Percentiles rank a stretch among this genome's conserved stretches.
Conservation (phyloP, 2,888 invertebrate genomes). For the Amblyjoppa proteus region DNA sequence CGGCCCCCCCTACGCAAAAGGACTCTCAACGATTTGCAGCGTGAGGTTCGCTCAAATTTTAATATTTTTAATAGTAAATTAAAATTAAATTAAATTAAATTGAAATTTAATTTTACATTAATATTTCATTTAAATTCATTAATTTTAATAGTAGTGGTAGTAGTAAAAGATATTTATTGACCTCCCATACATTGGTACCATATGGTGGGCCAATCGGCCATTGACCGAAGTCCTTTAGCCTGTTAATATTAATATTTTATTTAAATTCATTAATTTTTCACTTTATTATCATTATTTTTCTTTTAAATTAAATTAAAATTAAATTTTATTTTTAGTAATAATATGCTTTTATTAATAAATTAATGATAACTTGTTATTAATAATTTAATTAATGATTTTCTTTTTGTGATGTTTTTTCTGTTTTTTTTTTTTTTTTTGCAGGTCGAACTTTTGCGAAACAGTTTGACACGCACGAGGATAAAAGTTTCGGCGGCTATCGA, state of each 20-base stretch:
- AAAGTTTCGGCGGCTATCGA: constrained; percentile 98
- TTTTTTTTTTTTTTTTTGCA: constrained; percentile 79
- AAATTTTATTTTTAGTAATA: background rate
- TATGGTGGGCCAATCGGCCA: no score
- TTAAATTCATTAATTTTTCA: background rate
- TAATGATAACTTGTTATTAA: no score
- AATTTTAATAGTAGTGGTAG: no score
- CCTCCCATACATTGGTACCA: no score
- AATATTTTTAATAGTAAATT: background rate
- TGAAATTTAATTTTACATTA: no score
- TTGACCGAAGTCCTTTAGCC: no score
- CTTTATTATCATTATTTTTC: background rate
- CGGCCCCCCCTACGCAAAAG: constrained; percentile 90
- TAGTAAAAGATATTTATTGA: no score
- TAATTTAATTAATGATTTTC: background rate
- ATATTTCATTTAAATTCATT: no score
- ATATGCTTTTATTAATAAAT: background rate
- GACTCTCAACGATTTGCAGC: constrained; percentile 91
- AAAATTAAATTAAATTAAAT: no score
- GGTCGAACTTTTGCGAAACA: constrained; percentile 92
- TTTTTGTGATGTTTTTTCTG: background rate
- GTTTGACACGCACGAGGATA: constrained; percentile 94
- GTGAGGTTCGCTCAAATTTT: constrained; percentile 89
- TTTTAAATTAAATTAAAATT: background rate
- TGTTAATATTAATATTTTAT: background rate